Conservation (phyloP, 2,113 vertebrate species). For the Australoheros scitulus region DNA sequence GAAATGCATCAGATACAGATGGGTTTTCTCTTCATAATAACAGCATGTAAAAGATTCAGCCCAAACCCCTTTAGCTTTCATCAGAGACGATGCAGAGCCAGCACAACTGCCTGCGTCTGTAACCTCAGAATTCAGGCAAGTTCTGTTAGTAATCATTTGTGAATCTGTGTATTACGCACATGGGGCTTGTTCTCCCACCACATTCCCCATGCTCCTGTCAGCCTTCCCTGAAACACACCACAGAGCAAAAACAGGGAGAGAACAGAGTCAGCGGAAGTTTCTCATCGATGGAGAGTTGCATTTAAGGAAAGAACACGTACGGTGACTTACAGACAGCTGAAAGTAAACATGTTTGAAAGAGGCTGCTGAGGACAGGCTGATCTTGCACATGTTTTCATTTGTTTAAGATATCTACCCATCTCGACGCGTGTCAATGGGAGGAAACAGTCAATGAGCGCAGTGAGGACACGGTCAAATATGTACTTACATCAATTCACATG, state of each 20-base stretch:
- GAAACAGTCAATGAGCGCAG: conserved; percentile 2
- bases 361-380: neutral
- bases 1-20: neutral
- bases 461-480: conserved; percentile 27
- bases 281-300: neutral
- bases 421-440: neutral
- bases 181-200: conserved; percentile 25
- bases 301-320: neutral
- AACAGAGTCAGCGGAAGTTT: conserved; percentile 21
- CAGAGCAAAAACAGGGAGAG: neutral
- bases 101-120: neutral
- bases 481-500: neutral
- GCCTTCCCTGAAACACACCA: conserved; percentile 12
- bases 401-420: conserved; percentile 9
- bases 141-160: conserved; percentile 26
- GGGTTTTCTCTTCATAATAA: neutral
- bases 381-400: conserved; percentile 32
- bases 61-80: neutral
- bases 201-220: conserved; percentile 55
- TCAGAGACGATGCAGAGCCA: conserved; percentile 32
- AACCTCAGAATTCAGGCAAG: neutral
- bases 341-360: conserved; percentile 17
- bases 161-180: conserved; percentile 46
- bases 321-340: neutral
- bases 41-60: neutral